These are phyloP conservation scores for Perdita meconis DNA, from an alignment of 2,888 invertebrate species.

Conservation along the genomic window DNA sequence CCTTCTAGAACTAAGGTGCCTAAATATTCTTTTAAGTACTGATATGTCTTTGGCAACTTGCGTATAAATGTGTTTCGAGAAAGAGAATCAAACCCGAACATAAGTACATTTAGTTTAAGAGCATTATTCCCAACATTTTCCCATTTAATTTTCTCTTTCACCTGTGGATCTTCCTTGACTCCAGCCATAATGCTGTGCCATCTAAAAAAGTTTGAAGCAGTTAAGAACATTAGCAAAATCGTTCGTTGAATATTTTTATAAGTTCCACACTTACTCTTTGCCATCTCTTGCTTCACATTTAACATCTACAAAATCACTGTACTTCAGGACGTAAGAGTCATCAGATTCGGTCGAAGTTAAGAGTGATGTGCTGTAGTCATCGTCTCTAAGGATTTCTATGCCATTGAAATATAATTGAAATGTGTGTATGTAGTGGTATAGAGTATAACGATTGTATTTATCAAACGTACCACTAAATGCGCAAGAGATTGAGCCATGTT, in stretches of 20 bases:
- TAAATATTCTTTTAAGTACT: conserved; percentile 87
- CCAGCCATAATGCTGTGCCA: conserved; percentile 90
- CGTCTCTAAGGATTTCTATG: conserved; percentile 89
- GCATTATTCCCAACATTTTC: conserved; percentile 83
- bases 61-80: conserved; percentile 93
- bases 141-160: conserved; percentile 85
- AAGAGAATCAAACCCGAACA: conserved; percentile 95
- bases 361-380: conserved; percentile 87
- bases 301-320: conserved; percentile 90
- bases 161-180: conserved; percentile 85
- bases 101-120: conserved; percentile 89
- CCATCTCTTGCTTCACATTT: conserved; percentile 86
- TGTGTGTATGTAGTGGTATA: background rate
- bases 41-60: conserved; percentile 91
- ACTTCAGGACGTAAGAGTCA: conserved; percentile 87
- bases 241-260: background rate
- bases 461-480: conserved; percentile 76
- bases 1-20: conserved; percentile 89
- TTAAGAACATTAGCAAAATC: background rate
- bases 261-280: conserved; percentile 80
- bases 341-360: conserved; percentile 86
- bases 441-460: background rate
- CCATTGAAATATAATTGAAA: conserved; percentile 28
- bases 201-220: conserved; percentile 71
- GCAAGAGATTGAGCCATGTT: conserved; percentile 82